Conservation (phyloP, 2,888 invertebrate species). For the Hylaea fasciaria region DNA sequence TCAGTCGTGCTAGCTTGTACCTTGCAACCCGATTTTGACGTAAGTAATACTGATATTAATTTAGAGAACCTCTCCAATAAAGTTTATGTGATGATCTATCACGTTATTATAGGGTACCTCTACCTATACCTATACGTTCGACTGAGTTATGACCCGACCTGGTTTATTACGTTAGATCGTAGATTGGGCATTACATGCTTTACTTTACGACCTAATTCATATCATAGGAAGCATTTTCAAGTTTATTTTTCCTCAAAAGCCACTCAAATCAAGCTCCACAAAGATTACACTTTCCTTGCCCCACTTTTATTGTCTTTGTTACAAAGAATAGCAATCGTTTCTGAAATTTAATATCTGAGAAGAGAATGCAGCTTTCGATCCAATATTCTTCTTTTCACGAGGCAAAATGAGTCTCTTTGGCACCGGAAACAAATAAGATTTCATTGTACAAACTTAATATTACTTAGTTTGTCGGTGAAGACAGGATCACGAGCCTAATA, state of each 20-base stretch:
- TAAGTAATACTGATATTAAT: too few species aligned
- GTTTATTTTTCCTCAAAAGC: too few species aligned
- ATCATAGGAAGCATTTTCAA: too few species aligned
- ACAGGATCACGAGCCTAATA: too few species aligned
- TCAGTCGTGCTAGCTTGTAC: too few species aligned
- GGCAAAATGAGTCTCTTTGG: background rate
- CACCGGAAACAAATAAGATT: background rate
- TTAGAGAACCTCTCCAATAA: background rate
- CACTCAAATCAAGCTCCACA: background rate
- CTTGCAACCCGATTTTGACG: too few species aligned
- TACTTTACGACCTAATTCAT: too few species aligned
- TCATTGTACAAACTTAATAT: background rate
- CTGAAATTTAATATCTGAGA: conserved; percentile 25
- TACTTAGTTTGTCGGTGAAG: too few species aligned
- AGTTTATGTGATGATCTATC: conserved; percentile 17
- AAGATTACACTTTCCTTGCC: conserved; percentile 2
- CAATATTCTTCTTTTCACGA: conserved; percentile 8
- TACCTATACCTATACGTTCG: conserved; percentile 4
- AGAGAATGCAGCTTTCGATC: conserved; percentile 9
- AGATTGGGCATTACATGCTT: too few species aligned
- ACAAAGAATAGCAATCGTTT: conserved; percentile 4
- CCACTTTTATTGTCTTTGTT: conserved; percentile 15
- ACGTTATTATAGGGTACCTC: conserved; percentile 5
- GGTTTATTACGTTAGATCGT: too few species aligned
- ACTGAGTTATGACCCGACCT: background rate